Base-by-base conservation (phyloP, 2,888 invertebrate genomes). In the Nebria brevicollis region DNA sequence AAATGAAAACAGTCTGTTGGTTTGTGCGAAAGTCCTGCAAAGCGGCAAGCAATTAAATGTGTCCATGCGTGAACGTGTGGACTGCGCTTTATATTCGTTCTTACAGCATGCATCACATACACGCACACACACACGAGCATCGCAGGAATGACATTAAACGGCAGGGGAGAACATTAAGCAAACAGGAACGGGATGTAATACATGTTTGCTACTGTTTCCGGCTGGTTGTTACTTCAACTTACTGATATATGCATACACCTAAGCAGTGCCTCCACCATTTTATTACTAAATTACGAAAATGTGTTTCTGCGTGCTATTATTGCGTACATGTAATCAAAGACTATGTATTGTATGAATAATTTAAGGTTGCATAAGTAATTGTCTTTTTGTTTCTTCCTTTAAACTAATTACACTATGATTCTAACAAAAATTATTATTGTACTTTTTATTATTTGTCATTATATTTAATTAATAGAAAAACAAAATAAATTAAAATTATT, bases 141-240 rank as follows among this genome's bases (percentile, higher is more conserved):
- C 54, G 13, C 54, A 68, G 20, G 26, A 26, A 68, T 20, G 26
- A 26, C 78, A 78, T 78, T 77, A 78, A 74, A 78, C 73, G 78
- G 74, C 73, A 73, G 78, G 74, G 66, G 74, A 74, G 78, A 74
- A 74, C 78, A 78, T 78, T 78, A 78, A 78, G 78, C 78, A 78
- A 78, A 78, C 78, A 78, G 78, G 78, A 78, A 78, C 78, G 78
- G 78, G 78, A 78, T 78, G 78, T 78, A 78, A 78, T 78, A 78
- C 78, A 78, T 66, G 78, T 74, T 78, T 73, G 72, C 72, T 54
- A 54, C 54, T 54, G 54, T 54, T 54, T 54, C 54, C 54, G 54
- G 54, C 54, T 54, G 54, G 54, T 54, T 54, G 54, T 54, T 54
- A 54, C 54, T 54, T 54, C 54, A 54, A 54, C 34, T 34, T 34